These are phyloP conservation scores for Eurystomus glaucurus DNA, from an alignment of 2,797 vertebrate species.

Conservation along the genomic window DNA sequence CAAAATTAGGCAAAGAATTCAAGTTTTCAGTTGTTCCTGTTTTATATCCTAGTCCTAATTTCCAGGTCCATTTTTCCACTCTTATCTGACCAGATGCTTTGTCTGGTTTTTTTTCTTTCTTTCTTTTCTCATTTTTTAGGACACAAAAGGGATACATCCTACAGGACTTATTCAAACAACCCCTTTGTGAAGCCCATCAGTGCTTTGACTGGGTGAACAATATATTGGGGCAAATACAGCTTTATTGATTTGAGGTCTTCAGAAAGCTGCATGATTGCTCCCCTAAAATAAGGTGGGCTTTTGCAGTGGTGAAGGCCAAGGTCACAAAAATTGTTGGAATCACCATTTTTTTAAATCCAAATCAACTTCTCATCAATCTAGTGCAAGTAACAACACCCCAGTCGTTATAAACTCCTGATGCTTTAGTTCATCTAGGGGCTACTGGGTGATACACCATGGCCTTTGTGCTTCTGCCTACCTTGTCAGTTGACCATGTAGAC, in stretches of 20 bases:
- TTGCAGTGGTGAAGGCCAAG: not conserved
- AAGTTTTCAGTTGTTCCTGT: not conserved
- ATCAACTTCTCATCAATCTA: not conserved
- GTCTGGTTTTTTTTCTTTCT: not conserved
- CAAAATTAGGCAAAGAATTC: not conserved
- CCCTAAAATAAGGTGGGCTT: not conserved
- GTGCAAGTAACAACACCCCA: not conserved
- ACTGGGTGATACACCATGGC: not conserved
- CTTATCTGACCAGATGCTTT: not conserved
- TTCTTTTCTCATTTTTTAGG: not conserved
- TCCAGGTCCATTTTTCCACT: not conserved
- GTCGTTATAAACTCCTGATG: not conserved
- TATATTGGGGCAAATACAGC: not conserved
- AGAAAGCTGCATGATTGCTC: not conserved
- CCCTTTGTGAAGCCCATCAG: not conserved
- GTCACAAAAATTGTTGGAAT: not conserved
- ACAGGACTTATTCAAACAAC: not conserved
- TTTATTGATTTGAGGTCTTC: not conserved
- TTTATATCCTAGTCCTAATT: not conserved
- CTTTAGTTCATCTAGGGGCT: not conserved
- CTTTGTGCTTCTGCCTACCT: not conserved
- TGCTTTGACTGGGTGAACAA: not conserved
- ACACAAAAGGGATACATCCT: not conserved
- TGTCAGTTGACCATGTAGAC: not conserved
- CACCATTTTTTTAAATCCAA: accelerated